Base-by-base conservation (phyloP, 2,888 invertebrate species). In the Drosophila antonietae region DNA sequence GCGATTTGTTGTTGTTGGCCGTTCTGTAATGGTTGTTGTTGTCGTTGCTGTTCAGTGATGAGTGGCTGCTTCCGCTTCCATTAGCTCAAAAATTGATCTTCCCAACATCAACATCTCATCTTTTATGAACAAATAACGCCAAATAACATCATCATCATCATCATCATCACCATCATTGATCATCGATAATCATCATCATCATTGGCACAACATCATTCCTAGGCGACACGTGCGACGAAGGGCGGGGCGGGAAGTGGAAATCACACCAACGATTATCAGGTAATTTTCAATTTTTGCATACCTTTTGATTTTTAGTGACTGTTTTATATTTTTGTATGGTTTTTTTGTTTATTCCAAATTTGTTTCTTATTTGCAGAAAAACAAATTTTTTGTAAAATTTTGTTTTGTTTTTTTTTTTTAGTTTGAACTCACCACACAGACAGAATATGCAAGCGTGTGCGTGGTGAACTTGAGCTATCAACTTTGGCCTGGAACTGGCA, bases 261-360 rank as follows among this genome's bases (percentile, higher is more conserved):
- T 86, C 88, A 88, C 88, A 88, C 86, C 89, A 88, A 87, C 88
- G 85, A 87, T 88, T 85, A 88, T 88, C 82, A 88, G 83, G 78
- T 77, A 87, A 83, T 80, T 85, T 84, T 75, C 71, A 70, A 63
- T 81, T 81, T 75, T 81, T 75, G 79, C 66, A 78, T 85, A 86
- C 86, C 83, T 81, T 83, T 83, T 74, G 72, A 73, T 79, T 70
- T 75, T 72, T 68, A 73, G 70, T 74, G 73, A 68, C 75, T 77
- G 62, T 52, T 70, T 64, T 43, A 43, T 55, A 56, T 44, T 23
- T 57, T 68, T 61, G 60, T 47, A 51, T 68, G 66, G 43, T 62
- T 61, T 72, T 20, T 23, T 68, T 64, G 23, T 68, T 78, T 64
- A 76, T 79, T 87, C 85, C 88, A 89, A 78, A 87, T 83, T 86